These are phyloP conservation scores for Epistrophe eligans DNA, from an alignment of 2,888 invertebrate genomes.

Conservation along the genomic window DNA sequence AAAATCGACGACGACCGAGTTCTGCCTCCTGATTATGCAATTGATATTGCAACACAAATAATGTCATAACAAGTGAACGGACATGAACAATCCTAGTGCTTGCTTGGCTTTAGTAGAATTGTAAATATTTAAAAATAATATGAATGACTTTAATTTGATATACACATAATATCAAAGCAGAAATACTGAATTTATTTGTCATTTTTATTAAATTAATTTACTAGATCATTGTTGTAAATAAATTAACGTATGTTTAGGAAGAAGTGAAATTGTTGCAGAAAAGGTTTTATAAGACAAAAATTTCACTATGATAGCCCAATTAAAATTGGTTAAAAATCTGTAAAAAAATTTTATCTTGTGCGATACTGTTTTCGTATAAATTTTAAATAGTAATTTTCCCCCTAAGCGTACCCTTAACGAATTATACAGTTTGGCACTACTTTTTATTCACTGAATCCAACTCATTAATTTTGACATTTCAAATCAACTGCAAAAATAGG, in stretches of 20 bases:
- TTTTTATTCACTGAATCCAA: too few species aligned
- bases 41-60: slow-evolving; percentile 23
- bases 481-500: too few species aligned
- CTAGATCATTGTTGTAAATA: background rate
- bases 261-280: background rate
- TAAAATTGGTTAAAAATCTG: too few species aligned
- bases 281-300: background rate
- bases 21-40: slow-evolving; percentile 52
- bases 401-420: too few species aligned
- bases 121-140: slow-evolving; percentile 14
- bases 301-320: too few species aligned
- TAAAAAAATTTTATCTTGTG: too few species aligned
- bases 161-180: too few species aligned
- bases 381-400: too few species aligned
- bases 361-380: too few species aligned
- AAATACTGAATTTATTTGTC: slow-evolving; percentile 25
- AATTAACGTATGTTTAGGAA: background rate
- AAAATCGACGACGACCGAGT: slow-evolving; percentile 57
- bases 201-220: background rate
- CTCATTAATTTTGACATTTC: too few species aligned
- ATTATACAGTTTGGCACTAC: too few species aligned
- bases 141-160: slow-evolving; percentile 17
- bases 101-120: slow-evolving; percentile 29
- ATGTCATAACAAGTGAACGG: slow-evolving; percentile 4
- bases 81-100: slow-evolving; percentile 28